These are phyloP conservation scores for Sclerodermus sp. DNA, from an alignment of 2,888 invertebrate species.

Conservation along the genomic window DNA sequence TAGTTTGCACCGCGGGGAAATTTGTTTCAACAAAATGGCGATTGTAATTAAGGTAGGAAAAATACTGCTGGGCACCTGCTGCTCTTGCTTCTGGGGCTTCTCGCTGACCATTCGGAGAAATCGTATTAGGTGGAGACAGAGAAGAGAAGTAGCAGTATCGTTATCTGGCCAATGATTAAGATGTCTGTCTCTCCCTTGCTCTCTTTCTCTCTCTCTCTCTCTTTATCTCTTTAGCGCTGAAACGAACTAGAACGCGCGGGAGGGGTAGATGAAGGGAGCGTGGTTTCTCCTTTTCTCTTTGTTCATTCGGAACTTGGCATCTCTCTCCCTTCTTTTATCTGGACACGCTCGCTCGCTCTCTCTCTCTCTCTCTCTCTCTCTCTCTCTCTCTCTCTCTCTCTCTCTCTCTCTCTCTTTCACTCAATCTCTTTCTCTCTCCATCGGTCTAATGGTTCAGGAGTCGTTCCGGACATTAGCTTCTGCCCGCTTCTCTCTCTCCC, in stretches of 20 bases:
- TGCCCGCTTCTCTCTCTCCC: slow-evolving; percentile 31
- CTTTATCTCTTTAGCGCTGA: background rate
- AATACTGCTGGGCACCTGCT: too few species aligned
- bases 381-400: slow-evolving; percentile 7
- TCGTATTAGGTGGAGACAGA: background rate
- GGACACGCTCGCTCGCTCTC: slow-evolving; percentile 8
- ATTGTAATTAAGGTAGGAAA: too few species aligned
- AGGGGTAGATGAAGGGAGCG: background rate
- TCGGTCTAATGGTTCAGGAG: slow-evolving; percentile 49
- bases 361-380: slow-evolving; percentile 3
- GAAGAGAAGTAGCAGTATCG: slow-evolving; percentile 14
- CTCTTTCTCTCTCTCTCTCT: slow-evolving; percentile 15
- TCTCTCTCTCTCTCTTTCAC: slow-evolving; percentile 10
- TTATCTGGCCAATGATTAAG: slow-evolving; percentile 30
- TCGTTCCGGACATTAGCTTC: slow-evolving; percentile 57
- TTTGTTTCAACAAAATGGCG: too few species aligned
- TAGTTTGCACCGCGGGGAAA: too few species aligned
- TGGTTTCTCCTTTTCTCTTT: background rate
- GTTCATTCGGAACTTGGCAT: too few species aligned
- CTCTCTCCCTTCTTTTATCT: background rate
- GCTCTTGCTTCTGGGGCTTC: too few species aligned
- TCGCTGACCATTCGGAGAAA: too few species aligned
- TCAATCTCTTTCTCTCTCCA: slow-evolving; percentile 12
- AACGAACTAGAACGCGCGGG: background rate
- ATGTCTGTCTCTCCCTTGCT: slow-evolving; percentile 16